Evolutionary conservation across 2,888 invertebrate genomes (phyloP).

Genomic region (Apodemia hepburni): DNA sequence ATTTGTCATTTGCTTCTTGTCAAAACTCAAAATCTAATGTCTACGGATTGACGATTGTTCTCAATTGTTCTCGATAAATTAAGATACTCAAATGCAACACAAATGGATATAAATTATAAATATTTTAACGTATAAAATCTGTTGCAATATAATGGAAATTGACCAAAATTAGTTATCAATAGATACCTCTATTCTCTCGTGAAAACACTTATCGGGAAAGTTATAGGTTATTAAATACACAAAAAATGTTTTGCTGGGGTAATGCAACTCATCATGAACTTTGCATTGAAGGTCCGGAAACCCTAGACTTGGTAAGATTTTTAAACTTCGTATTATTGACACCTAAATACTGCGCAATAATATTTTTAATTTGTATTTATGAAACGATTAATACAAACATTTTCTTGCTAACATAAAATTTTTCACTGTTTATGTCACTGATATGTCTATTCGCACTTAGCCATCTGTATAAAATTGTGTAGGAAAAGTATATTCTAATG

Average conservation of each 20-base stretch:
- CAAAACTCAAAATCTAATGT: neutral
- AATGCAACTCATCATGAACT: slow-evolving; percentile 74
- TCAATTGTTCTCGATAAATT: slow-evolving; percentile 63
- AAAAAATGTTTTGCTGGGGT: slow-evolving; percentile 76
- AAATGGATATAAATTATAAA: slow-evolving; percentile 27
- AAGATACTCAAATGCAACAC: slow-evolving; percentile 24
- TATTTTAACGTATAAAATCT: slow-evolving; percentile 24
- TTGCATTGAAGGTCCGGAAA: slow-evolving; percentile 58
- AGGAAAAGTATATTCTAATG: no score
- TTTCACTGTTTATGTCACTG: no score
- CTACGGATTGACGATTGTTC: slow-evolving; percentile 25
- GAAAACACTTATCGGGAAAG: slow-evolving; percentile 18
- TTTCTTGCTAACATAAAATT: no score
- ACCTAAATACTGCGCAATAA: no score
- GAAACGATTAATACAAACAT: no score
- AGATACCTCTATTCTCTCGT: slow-evolving; percentile 7
- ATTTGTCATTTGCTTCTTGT: neutral
- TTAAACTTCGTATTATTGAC: neutral
- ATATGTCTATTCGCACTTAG: no score
- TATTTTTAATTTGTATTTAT: no score
- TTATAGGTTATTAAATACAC: slow-evolving; percentile 50
- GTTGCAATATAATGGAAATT: slow-evolving; percentile 23
- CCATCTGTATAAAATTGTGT: no score
- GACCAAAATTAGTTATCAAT: slow-evolving; percentile 35
- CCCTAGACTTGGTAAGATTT: slow-evolving; percentile 56